A percentile compares a stretch with the other conserved stretches of the same genome.
Evolutionary conservation across 2,113 vertebrate genomes (phyloP).

Genomic region (Proterorhinus semilunaris): DNA sequence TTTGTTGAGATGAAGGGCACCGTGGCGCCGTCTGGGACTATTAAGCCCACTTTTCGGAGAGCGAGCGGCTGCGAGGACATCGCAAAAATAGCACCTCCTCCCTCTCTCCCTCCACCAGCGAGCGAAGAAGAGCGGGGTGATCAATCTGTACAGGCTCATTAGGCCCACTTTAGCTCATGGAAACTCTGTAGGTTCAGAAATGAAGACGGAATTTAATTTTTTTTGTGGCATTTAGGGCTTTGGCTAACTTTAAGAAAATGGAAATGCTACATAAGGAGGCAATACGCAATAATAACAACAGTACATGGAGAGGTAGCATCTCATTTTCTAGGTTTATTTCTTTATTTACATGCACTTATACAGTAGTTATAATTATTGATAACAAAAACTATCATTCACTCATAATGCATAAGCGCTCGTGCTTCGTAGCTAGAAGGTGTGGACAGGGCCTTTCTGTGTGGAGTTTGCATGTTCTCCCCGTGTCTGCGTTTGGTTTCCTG

Average conservation of each 20-base stretch:
- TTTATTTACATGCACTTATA: too few relatives aligned
- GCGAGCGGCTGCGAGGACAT: constrained; percentile 66
- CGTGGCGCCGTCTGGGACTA: constrained; percentile 72
- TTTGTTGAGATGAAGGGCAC: constrained; percentile 81
- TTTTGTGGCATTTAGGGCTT: neutral
- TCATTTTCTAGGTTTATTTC: too few relatives aligned
- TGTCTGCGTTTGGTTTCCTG: too few relatives aligned
- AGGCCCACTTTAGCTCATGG: constrained; percentile 47
- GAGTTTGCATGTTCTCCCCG: too few relatives aligned
- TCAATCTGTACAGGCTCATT: constrained; percentile 49
- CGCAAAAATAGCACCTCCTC: constrained; percentile 74
- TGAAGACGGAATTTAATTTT: neutral
- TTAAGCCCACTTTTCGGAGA: constrained; percentile 81
- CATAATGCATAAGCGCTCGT: too few relatives aligned
- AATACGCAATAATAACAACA: too few relatives aligned
- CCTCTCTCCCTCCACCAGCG: neutral
- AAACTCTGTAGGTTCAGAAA: constrained; percentile 26
- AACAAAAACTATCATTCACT: too few relatives aligned
- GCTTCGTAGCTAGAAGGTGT: too few relatives aligned
- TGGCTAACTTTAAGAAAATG: neutral
- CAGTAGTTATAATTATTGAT: too few relatives aligned
- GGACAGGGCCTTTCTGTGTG: too few relatives aligned
- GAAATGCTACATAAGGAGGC: too few relatives aligned
- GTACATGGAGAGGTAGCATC: too few relatives aligned
- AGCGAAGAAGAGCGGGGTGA: constrained; percentile 26